A percentile compares a stretch with the other conserved stretches of the same genome.
Conservation (phyloP, 2,797 vertebrate genomes). For the Gymnopithys bicolor region DNA sequence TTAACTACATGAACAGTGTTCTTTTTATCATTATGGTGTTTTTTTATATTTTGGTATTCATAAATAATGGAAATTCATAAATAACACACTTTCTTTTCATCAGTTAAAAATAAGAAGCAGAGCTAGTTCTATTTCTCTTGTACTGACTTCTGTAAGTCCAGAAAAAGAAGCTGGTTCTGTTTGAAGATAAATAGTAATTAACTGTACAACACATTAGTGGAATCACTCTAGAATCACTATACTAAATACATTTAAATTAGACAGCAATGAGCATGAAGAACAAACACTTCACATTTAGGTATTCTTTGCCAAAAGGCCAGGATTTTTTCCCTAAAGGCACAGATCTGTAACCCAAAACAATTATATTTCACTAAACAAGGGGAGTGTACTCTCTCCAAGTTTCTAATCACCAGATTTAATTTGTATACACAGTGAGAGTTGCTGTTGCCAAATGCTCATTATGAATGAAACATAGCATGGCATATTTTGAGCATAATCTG, state of each 20-base stretch:
- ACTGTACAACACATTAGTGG: background rate
- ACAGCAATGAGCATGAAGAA: background rate
- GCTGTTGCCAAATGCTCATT: background rate
- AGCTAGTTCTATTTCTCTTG: background rate
- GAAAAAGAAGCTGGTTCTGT: background rate
- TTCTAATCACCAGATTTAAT: slow-evolving; percentile 4
- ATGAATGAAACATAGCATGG: background rate
- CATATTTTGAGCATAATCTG: background rate
- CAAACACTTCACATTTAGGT: background rate
- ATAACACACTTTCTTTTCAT: background rate
- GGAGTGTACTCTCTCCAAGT: background rate
- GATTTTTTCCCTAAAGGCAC: background rate
- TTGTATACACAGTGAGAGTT: background rate
- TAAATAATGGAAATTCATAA: background rate
- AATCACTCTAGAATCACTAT: background rate
- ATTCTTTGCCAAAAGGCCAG: background rate
- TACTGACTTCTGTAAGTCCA: background rate
- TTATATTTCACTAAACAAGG: slow-evolving; percentile 3
- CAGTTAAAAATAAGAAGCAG: background rate
- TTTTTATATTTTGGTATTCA: background rate
- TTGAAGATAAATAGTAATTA: background rate
- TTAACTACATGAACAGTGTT: background rate
- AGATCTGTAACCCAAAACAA: background rate
- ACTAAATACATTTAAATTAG: background rate
- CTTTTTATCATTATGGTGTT: background rate